A percentile compares a stretch with the other conserved stretches of the same genome.
Conservation (phyloP, 2,113 vertebrate species). For the Sarotherodon lohbergeri region DNA sequence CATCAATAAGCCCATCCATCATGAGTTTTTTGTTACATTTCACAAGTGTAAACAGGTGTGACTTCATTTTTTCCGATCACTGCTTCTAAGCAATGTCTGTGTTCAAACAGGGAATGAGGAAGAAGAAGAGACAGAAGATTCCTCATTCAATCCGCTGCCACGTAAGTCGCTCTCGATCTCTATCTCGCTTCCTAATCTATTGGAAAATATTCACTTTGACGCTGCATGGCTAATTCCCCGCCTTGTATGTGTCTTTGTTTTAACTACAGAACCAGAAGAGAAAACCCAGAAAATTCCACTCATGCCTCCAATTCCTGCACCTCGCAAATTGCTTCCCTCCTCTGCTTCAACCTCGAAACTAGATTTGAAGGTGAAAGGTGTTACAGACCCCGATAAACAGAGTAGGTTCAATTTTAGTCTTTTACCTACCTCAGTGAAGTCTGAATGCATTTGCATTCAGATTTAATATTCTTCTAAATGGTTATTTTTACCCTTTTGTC, state of each 20-base stretch:
- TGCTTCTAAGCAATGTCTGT: not conserved
- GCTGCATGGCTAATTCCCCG: not conserved
- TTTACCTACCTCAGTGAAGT: not conserved
- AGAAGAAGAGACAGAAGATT: not conserved
- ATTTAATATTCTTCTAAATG: not conserved
- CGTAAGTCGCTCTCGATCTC: not conserved
- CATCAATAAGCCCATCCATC: not conserved
- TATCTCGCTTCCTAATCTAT: not conserved
- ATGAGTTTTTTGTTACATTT: not conserved
- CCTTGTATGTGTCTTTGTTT: not conserved
- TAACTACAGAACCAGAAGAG: not conserved
- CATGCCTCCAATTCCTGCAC: not conserved
- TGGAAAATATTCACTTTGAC: not conserved
- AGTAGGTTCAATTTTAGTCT: conserved; percentile 15
- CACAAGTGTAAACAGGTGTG: not conserved
- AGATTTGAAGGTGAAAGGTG: not conserved
- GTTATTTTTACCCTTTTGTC: not conserved
- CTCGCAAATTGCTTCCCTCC: not conserved
- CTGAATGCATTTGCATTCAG: not conserved
- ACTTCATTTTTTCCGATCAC: conserved; percentile 17
- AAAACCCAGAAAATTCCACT: not conserved
- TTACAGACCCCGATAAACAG: not conserved
- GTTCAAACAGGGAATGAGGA: conserved; percentile 7
- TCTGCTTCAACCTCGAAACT: not conserved
- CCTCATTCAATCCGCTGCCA: not conserved